Base-by-base conservation (phyloP, 2,113 vertebrate genomes). In the Nothobranchius furzeri region DNA sequence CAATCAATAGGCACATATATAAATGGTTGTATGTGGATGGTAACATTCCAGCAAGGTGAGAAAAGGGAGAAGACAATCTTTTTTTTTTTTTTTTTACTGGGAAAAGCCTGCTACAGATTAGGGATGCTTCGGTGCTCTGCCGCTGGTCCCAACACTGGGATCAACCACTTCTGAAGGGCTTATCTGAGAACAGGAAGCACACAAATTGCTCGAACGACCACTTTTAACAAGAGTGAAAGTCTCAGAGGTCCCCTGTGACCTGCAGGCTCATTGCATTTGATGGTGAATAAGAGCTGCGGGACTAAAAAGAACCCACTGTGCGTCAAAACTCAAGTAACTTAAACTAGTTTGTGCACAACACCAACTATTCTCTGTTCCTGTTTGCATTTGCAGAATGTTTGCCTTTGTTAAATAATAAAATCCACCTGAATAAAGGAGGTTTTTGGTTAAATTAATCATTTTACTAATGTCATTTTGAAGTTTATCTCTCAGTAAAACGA, bases 141-240 rank as follows among this genome's bases (percentile, higher is more conserved):
- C 70, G 51, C 68, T 76, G 59, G n/a, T 58, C 69, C 48, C 30
- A 56, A 60, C 7, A 0, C 59, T 46, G n/a, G 47, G 42, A 81
- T 70, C 79, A 81, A 78, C 46, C 63, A 74, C 71, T 59, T 75
- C 55, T 73, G 10, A 76, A 43, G 51, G 52, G 25, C 73, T 83
- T 70, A 76, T 86, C 73, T 67, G 40, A 46, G 58, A n/a, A 74
- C 60, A 81, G 81, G 72, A 85, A 81, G 48, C 56, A 17, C 68
- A 73, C 67, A 65, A 77, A 81, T 50, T 63, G 69, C 65, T 20
- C 12, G 9, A 59, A 52, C 45, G 57, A 61, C 47, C 58, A 37
- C 17, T 70, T 42, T 58, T 72, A 75, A 68, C 45, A 64, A 74
- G 45, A 81, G 69, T 45, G 60, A 78, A 69, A 85, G 75, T 73